Conservation (phyloP, 1,140 invertebrate species). For the Drosophila nigrodunni region DNA sequence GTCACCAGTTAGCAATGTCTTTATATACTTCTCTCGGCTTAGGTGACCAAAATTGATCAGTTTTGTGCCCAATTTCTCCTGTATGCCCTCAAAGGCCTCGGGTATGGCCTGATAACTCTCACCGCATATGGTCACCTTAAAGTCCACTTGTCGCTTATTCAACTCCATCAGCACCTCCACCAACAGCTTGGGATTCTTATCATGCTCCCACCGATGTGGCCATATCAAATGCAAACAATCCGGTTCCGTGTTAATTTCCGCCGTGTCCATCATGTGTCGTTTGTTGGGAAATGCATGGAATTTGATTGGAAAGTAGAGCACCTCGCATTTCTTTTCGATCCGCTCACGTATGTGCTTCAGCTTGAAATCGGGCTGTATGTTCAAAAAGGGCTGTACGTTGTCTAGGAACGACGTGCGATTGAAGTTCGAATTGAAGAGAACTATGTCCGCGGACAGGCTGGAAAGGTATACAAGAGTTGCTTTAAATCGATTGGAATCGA, state of each 20-base stretch:
- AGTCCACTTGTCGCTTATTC: constrained; percentile 86
- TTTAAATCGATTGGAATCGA: too few species aligned
- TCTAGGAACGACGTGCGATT: constrained; percentile 89
- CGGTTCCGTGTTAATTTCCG: constrained; percentile 35
- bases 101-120: constrained; percentile 85
- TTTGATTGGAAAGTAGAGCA: constrained; percentile 89
- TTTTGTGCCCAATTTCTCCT: constrained; percentile 85
- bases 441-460: constrained; percentile 89
- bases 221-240: constrained; percentile 88
- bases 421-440: constrained; percentile 91
- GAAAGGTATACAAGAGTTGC: not conserved
- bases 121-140: constrained; percentile 87
- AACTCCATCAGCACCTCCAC: constrained; percentile 87
- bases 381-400: constrained; percentile 88
- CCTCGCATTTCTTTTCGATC: constrained; percentile 87
- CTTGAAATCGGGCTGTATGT: constrained; percentile 88
- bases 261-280: constrained; percentile 42
- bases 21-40: constrained; percentile 87
- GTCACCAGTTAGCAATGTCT: constrained; percentile 86
- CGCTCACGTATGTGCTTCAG: constrained; percentile 86
- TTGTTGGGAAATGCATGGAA: constrained; percentile 82
- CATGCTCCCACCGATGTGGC: constrained; percentile 93
- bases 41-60: constrained; percentile 88
- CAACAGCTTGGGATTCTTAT: constrained; percentile 90
- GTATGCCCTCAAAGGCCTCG: constrained; percentile 86